phyloP scores from a whole-genome alignment of 2,113 vertebrate species.

The Probosciger aterrimus region DNA sequence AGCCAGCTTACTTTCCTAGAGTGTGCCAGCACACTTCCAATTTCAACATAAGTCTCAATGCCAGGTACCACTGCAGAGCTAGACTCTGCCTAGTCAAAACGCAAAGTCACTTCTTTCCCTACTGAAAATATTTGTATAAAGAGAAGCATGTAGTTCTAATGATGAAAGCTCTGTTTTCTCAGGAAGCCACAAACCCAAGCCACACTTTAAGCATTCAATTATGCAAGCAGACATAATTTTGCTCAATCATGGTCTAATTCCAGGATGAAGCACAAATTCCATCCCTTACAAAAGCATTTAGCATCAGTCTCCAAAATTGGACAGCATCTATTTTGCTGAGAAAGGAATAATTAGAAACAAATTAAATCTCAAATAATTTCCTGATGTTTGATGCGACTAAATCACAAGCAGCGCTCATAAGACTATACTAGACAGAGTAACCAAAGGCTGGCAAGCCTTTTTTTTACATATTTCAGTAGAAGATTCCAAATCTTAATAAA shows the following conservation, averaged over 20 bases:
- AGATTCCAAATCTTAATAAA: background rate
- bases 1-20: background rate
- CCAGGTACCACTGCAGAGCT: background rate
- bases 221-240: background rate
- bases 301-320: background rate
- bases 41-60: background rate
- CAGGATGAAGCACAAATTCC: background rate
- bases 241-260: background rate
- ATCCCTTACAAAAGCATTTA: background rate
- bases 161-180: background rate
- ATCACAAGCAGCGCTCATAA: background rate
- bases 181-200: background rate
- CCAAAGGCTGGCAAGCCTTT: background rate
- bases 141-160: background rate
- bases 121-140: background rate
- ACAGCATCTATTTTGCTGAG: background rate
- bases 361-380: background rate
- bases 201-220: background rate
- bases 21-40: accelerated
- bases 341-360: background rate
- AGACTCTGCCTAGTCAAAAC: background rate
- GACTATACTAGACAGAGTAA: background rate
- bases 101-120: background rate
- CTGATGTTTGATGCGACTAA: background rate
- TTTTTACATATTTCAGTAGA: background rate